These are phyloP conservation scores for Tribolium freemani DNA, from an alignment of 2,888 invertebrate species.

Conservation along the genomic window DNA sequence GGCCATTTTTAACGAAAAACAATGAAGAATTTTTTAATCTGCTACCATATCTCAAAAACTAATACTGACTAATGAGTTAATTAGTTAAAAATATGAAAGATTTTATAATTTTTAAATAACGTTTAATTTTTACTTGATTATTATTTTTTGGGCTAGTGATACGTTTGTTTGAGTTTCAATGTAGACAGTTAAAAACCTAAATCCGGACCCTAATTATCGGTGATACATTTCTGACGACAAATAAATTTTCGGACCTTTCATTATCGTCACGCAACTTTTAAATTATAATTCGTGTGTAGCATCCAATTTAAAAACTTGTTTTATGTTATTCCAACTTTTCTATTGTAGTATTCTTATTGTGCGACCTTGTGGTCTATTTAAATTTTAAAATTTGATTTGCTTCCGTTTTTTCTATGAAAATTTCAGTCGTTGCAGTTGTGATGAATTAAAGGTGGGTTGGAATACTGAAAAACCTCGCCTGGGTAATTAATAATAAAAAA, in stretches of 20 bases:
- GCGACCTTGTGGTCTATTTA: conserved; percentile 30
- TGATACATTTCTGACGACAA: not conserved
- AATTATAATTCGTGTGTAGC: conserved; percentile 27
- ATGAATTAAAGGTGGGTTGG: not conserved
- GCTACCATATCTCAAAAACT: too few relatives aligned
- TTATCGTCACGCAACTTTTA: conserved; percentile 25
- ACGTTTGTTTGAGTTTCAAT: too few relatives aligned
- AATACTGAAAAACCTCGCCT: not conserved
- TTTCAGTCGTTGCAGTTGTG: not conserved
- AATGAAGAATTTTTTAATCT: too few relatives aligned
- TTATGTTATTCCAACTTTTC: conserved; percentile 2
- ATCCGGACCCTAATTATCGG: too few relatives aligned
- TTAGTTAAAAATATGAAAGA: too few relatives aligned
- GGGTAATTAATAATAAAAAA: not conserved
- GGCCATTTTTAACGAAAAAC: too few relatives aligned
- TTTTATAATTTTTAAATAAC: too few relatives aligned
- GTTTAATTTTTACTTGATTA: too few relatives aligned
- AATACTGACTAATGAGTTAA: too few relatives aligned
- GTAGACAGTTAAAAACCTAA: too few relatives aligned
- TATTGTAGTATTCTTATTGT: conserved; percentile 7
- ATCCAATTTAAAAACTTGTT: conserved; percentile 22
- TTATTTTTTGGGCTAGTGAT: too few relatives aligned
- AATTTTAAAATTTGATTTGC: conserved; percentile 19
- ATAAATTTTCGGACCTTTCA: not conserved
- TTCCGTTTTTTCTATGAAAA: not conserved